A percentile compares a stretch with the other conserved stretches of the same genome.
Evolutionary conservation across 2,888 invertebrate genomes (phyloP).

Genomic region (Leptinotarsa rubiginosa): DNA sequence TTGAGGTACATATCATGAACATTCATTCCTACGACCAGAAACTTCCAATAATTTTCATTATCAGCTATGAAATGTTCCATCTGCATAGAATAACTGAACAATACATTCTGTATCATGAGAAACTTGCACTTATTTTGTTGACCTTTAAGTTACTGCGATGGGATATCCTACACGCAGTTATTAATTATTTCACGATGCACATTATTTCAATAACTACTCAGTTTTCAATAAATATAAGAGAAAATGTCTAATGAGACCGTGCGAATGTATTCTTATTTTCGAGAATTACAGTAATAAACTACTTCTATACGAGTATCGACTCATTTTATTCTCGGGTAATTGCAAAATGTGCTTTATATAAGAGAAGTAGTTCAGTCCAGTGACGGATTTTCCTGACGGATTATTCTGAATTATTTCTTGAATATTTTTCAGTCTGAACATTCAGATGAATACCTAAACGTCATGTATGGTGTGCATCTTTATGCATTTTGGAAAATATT

Average conservation of each 20-base stretch:
- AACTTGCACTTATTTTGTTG: neutral
- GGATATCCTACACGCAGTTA: slow-evolving; percentile 1
- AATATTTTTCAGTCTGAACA: too few species aligned
- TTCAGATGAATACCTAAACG: too few species aligned
- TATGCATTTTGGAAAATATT: too few species aligned
- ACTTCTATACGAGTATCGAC: slow-evolving; percentile 22
- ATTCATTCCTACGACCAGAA: too few species aligned
- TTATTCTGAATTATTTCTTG: neutral
- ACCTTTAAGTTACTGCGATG: neutral
- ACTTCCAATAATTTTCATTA: too few species aligned
- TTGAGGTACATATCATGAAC: too few species aligned
- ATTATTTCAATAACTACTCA: slow-evolving; percentile 17
- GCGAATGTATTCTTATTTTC: slow-evolving; percentile 33
- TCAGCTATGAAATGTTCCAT: too few species aligned
- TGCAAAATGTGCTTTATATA: slow-evolving; percentile 14
- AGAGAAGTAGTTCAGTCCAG: neutral
- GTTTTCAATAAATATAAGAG: slow-evolving; percentile 30
- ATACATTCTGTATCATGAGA: neutral
- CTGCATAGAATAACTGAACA: neutral
- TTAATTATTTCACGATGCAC: neutral
- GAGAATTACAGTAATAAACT: slow-evolving; percentile 30
- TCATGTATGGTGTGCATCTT: too few species aligned
- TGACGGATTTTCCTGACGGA: neutral
- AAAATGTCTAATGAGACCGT: slow-evolving; percentile 33
- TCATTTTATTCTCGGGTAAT: slow-evolving; percentile 22